Base-by-base conservation (phyloP, 2,888 invertebrate species). In the Plagiodera versicolora region DNA sequence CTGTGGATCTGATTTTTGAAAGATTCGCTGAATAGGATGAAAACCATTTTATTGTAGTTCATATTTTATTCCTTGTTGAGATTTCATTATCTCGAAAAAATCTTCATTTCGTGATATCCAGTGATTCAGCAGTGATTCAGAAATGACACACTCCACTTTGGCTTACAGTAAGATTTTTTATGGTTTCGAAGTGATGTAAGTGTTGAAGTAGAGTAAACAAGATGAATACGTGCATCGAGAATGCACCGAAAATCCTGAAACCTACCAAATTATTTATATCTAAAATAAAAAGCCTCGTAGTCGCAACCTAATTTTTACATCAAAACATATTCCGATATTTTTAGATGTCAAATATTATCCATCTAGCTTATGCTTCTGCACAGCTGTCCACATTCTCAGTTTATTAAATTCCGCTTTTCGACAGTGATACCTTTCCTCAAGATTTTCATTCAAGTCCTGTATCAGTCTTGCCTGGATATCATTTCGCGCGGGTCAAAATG, bases 311-410 rank as follows among this genome's bases (percentile, higher is more conserved):
- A 74, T 77, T 76, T 77, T 77, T 75, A 72, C 74, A 74, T 73
- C 71, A 75, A 72, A 76, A 74, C 73, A 74, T 70, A 75, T 75
- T 72, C 73, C 66, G 76, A 69, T 80, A 80, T 80, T 79, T 80
- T 79, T 80, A 79, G 79, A 75, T 74, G 73, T 76, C 76, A 75
- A 75, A 75, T 76, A 77, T 79, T 77, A 77, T 74, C 73, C 75
- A 75, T 73, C 72, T 77, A 74, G 72, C 71, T 74, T 71, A 74
- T 76, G 74, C 74, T 72, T 73, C 70, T 70, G 74, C 70, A 75
- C 75, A 78, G 78, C 77, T 77, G 76, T 77, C 67, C 65, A 56
- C 58, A 70, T 72, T 70, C 69, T 71, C 72, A 70, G 64, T 69
- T 70, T 72, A 74, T 65, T 68, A 67, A 67, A 69, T 68, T 67